Evolutionary conservation across 2,888 invertebrate species (phyloP).

Genomic region (Camponotus fellah): DNA sequence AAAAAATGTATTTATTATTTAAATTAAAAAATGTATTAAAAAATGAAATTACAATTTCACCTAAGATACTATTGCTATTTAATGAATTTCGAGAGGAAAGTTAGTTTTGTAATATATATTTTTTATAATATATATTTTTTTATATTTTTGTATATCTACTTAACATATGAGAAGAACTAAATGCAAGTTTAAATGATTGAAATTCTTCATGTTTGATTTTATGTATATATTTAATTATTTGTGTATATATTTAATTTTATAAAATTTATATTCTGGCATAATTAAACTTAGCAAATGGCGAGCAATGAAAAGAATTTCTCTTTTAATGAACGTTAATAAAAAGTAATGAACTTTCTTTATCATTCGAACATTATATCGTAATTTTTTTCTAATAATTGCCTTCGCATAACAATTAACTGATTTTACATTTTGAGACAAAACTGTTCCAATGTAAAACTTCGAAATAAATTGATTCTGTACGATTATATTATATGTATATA

Average conservation of each 20-base stretch:
- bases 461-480: neutral
- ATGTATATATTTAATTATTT: neutral
- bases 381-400: constrained; percentile 36
- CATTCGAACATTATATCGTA: constrained; percentile 36
- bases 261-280: constrained; percentile 11
- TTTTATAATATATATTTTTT: neutral
- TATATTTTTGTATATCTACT: neutral
- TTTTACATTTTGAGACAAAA: neutral
- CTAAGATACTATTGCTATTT: neutral
- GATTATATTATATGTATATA: neutral
- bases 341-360: constrained; percentile 1
- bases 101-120: neutral
- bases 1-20: constrained; percentile 6
- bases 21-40: neutral
- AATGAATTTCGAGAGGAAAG: neutral
- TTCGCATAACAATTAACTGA: constrained; percentile 6
- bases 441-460: neutral
- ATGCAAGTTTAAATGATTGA: neutral
- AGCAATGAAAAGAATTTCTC: constrained; percentile 24
- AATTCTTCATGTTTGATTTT: neutral
- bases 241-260: neutral
- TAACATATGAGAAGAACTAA: neutral
- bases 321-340: constrained; percentile 19
- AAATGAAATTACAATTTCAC: neutral
- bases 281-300: neutral